Conservation (phyloP, 2,113 vertebrate genomes). For the Eudyptes chrysolophus region DNA sequence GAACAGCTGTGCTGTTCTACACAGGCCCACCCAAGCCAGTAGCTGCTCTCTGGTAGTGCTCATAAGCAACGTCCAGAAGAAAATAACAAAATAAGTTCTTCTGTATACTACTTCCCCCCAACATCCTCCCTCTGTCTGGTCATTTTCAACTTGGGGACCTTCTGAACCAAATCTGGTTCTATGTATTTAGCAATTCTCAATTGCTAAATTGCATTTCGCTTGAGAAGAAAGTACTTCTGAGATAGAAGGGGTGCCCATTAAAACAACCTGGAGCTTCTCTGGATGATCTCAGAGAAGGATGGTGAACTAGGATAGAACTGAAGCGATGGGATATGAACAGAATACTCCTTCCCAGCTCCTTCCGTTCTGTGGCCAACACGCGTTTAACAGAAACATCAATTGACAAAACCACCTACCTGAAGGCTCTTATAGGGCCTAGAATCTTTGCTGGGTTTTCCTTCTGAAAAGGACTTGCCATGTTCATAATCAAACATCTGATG, state of each 20-base stretch:
- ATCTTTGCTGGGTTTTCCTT: conserved; percentile 79
- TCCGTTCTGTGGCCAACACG: neutral
- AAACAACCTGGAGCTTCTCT: neutral
- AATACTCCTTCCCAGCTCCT: neutral
- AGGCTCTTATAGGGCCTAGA: conserved; percentile 72
- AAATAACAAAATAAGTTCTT: neutral
- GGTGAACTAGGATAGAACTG: neutral
- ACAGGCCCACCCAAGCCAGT: neutral
- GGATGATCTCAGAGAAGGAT: neutral
- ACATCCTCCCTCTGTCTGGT: neutral
- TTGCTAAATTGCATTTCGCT: neutral
- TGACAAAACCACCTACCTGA: conserved; percentile 71
- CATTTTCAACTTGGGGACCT: neutral
- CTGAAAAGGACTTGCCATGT: conserved; percentile 78
- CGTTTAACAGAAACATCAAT: neutral
- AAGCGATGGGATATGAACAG: neutral
- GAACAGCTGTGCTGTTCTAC: neutral
- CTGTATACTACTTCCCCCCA: neutral
- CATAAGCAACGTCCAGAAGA: neutral
- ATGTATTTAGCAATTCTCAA: neutral
- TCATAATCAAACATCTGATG: conserved; percentile 85
- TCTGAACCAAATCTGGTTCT: neutral
- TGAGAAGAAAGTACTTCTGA: neutral
- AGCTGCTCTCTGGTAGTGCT: neutral
- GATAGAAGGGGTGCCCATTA: neutral